Base-by-base conservation (phyloP, 2,888 invertebrate species). In the Chloroclystis v-ata region DNA sequence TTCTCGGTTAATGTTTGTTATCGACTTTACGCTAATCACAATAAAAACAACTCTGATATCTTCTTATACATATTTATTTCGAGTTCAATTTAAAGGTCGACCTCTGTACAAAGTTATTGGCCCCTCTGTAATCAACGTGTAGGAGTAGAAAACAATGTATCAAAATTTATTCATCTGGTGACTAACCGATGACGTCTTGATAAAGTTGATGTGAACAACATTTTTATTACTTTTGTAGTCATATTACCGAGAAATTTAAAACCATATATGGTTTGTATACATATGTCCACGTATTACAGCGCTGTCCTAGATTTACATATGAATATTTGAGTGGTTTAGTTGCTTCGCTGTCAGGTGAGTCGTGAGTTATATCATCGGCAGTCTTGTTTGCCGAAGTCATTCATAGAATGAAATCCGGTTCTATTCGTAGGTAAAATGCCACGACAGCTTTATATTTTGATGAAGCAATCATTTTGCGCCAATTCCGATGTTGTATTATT, bases 131-230 rank as follows among this genome's bases (percentile, higher is more conserved):
- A 38, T 42, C 37, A 24, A 28, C 20, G 39, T 40, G 49, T 52
- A 46, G 50, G 38, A 46, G 51, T 45, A 43, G 28, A 43, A 47
- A 47, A 47, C 40, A 46, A n/a, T n/a, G n/a, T n/a, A n/a, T n/a
- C n/a, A n/a, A n/a, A n/a, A n/a, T 65, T 72, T 66, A 72, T 65
- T 73, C 72, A 74, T 68, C 54, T 48, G 49, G 58, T 74, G 72
- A 74, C 68, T 69, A 69, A 69, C 54, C 48, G 44, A 49, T 65
- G 60, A 54, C 57, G 60, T 59, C 55, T 50, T 61, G 65, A 72
- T 71, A 69, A 69, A 39, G 12, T 54, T 64, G 61, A 54, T 49
- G 13, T 52, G 59, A 60, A 64, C 43, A 13, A 28, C 49, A 26
- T 38, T 57, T 49, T 59, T 63, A 63, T 64, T 60, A 62, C 46